A percentile compares a stretch with the other conserved stretches of the same genome.
These are phyloP conservation scores for Bemisia tabaci DNA, from an alignment of 1,140 invertebrate genomes.

Conservation along the genomic window DNA sequence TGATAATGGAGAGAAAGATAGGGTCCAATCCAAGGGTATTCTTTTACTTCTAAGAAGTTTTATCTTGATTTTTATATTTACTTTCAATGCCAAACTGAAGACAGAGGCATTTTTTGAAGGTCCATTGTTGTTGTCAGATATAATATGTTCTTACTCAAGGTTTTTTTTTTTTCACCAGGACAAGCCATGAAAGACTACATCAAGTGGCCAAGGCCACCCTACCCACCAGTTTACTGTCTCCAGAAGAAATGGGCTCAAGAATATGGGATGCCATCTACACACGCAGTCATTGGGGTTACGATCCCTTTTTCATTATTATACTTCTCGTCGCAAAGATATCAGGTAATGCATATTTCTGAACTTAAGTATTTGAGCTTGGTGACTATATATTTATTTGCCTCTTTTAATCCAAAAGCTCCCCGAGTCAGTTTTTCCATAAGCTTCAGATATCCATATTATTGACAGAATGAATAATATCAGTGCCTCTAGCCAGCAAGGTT, in stretches of 20 bases:
- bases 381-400: neutral
- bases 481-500: too few species aligned
- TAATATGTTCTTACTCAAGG: too few species aligned
- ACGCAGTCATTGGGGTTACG: conserved; percentile 77
- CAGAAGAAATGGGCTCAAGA: conserved; percentile 77
- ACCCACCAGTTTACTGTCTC: conserved; percentile 63
- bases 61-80: too few species aligned
- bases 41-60: too few species aligned
- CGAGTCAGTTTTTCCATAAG: conserved; percentile 29
- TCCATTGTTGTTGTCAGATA: too few species aligned
- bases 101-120: too few species aligned
- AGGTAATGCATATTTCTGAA: conserved; percentile 26
- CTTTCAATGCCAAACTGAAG: too few species aligned
- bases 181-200: conserved; percentile 80
- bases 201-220: conserved; percentile 64
- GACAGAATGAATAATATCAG: too few species aligned
- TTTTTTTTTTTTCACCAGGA: conserved; percentile 40
- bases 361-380: neutral
- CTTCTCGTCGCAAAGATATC: conserved; percentile 66
- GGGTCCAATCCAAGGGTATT: too few species aligned
- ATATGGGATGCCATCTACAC: conserved; percentile 88
- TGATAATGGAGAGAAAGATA: too few species aligned
- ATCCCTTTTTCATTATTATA: conserved; percentile 72
- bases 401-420: neutral
- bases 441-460: conserved; percentile 28